Base-by-base conservation (phyloP, 64 coral and sea anemone genomes). In the Dendronephthya gigantea region DNA sequence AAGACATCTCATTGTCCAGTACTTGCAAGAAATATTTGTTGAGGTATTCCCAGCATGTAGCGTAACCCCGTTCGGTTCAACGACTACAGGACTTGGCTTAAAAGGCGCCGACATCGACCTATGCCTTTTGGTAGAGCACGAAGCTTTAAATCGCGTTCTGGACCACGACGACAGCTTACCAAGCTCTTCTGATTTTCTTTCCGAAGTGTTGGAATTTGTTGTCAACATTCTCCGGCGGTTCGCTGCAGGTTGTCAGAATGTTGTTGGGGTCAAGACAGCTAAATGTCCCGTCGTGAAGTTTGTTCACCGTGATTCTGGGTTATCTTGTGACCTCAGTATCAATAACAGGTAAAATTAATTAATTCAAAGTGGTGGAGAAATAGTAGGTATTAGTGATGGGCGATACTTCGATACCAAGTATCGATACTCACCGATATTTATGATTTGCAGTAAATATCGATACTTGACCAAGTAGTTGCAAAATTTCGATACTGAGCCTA, bases 291-390 rank as follows among this genome's bases (percentile, higher is more conserved):
- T 97, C 17, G 89, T 97, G 16, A 89, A 90, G 72, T 97, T 97
- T 72, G 87, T 82, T 0, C 94, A 97, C 38, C 89, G 89, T 35
- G 76, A 91, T 22, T 93, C 91, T n/a, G 89, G 83, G 22, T 35
- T 97, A 37, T 83, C 87, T 19, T 97, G 94, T 89, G 94, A 97
- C 68, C 76, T 97, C 17, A 89, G 91, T 47, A 47, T 97, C 16
- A 91, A 97, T 66, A 97, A 97, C 89, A 93, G 94, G 94, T 97
- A 75, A 2, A 22, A n/a, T n/a, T n/a, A n/a, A n/a, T n/a, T n/a
- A n/a, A n/a, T n/a, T n/a, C n/a, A n/a, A n/a, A n/a, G n/a, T n/a
- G n/a, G n/a, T n/a, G n/a, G n/a, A n/a, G n/a, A n/a, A n/a, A n/a
- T n/a, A n/a, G n/a, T n/a, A n/a, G n/a, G n/a, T n/a, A n/a, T n/a